Evolutionary conservation across 2,888 invertebrate genomes (phyloP).

Genomic region (Alitta virens): DNA sequence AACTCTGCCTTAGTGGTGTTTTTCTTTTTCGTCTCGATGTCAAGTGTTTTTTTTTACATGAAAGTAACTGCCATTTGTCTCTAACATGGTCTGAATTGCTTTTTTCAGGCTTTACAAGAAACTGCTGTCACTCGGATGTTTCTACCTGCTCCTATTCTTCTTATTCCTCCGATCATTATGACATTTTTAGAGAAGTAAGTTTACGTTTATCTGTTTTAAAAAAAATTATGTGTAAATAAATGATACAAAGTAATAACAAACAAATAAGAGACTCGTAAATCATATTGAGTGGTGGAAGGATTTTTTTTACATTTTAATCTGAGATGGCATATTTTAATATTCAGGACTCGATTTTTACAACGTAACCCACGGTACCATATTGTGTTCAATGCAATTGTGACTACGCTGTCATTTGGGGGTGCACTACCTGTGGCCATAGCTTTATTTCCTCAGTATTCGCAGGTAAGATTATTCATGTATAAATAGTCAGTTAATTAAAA

Average conservation of each 20-base stretch:
- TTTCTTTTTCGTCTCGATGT: too few species aligned
- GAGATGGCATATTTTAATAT: background rate
- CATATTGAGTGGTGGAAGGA: too few species aligned
- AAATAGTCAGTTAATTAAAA: background rate
- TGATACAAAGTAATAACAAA: background rate
- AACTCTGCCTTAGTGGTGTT: too few species aligned
- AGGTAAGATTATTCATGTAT: too few species aligned
- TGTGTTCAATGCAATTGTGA: constrained; percentile 57
- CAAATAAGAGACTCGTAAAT: too few species aligned
- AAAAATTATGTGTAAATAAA: background rate
- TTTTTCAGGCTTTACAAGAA: constrained; percentile 52
- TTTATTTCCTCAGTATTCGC: constrained; percentile 59
- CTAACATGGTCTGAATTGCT: too few species aligned
- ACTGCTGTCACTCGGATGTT: constrained; percentile 56
- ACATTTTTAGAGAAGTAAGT: constrained; percentile 55
- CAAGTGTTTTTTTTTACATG: too few species aligned
- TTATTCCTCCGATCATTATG: constrained; percentile 56
- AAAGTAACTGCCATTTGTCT: too few species aligned
- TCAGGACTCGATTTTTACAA: constrained; percentile 51
- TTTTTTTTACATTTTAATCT: too few species aligned
- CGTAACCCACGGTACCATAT: constrained; percentile 53
- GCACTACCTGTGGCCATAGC: constrained; percentile 60
- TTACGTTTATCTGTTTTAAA: background rate
- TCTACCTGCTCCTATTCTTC: constrained; percentile 55
- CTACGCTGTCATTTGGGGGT: constrained; percentile 56